Conservation (phyloP, 1,140 invertebrate species). For the Hycleus phaleratus region DNA sequence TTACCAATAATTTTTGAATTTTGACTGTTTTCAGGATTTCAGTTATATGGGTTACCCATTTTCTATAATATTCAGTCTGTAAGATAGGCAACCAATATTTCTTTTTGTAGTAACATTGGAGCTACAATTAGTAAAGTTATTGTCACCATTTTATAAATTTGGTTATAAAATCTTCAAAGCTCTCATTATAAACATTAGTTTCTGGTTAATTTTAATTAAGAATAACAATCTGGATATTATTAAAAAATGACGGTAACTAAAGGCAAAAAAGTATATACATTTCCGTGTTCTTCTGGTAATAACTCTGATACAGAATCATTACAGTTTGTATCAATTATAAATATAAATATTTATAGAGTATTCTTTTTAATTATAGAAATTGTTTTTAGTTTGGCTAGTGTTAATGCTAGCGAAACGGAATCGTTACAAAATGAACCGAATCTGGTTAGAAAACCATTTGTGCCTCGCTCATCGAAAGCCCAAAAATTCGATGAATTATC, state of each 20-base stretch:
- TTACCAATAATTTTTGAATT: too few species aligned
- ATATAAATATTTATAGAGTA: background rate
- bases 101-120: too few species aligned
- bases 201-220: too few species aligned
- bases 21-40: too few species aligned
- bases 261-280: constrained; percentile 1
- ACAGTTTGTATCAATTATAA: constrained; percentile 18
- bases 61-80: too few species aligned
- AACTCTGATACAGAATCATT: constrained; percentile 28
- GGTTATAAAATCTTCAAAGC: too few species aligned
- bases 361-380: constrained; percentile 1
- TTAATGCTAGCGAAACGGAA: constrained; percentile 42
- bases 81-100: too few species aligned
- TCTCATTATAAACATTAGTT: too few species aligned
- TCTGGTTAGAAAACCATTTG: constrained; percentile 40
- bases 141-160: too few species aligned
- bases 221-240: too few species aligned
- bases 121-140: too few species aligned
- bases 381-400: constrained; percentile 24
- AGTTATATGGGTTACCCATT: too few species aligned
- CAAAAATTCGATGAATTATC: constrained; percentile 53
- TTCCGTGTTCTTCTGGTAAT: constrained; percentile 23
- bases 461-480: background rate
- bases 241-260: constrained; percentile 8
- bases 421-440: constrained; percentile 63